phyloP scores from a whole-genome alignment of 2,888 invertebrate species.

The Sinodicranocentrus sp. region DNA sequence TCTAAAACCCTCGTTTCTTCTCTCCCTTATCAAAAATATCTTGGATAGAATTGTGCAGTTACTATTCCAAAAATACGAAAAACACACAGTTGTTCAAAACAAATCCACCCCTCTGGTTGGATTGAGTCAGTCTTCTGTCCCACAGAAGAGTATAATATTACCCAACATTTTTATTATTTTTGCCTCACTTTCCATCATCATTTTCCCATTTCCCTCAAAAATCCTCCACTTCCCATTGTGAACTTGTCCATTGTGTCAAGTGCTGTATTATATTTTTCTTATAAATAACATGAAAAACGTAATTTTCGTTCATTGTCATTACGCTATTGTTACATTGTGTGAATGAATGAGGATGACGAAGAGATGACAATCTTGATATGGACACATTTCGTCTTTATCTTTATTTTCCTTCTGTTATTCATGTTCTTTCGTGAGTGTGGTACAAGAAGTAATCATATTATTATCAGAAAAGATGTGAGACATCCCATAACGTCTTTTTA shows the following conservation, averaged over 20 bases:
- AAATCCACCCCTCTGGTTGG: neutral
- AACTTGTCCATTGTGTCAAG: slow-evolving; percentile 50
- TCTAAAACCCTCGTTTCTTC: slow-evolving; percentile 18
- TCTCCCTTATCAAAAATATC: neutral
- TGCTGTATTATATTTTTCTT: slow-evolving; percentile 30
- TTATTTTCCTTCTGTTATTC: slow-evolving; percentile 36
- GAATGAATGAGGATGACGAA: neutral
- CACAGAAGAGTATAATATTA: slow-evolving; percentile 15
- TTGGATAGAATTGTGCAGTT: neutral
- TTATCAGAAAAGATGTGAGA: slow-evolving; percentile 36
- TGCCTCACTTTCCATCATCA: slow-evolving; percentile 13
- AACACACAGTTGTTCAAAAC: too few species aligned
- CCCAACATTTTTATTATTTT: slow-evolving; percentile 36
- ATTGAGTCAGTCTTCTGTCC: neutral
- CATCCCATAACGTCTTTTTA: neutral
- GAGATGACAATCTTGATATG: slow-evolving; percentile 43
- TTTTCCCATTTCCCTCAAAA: neutral
- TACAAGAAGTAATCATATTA: slow-evolving; percentile 44
- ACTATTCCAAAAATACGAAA: neutral
- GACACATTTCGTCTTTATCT: slow-evolving; percentile 30
- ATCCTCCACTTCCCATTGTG: slow-evolving; percentile 44
- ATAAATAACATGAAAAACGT: slow-evolving; percentile 35
- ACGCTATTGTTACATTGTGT: slow-evolving; percentile 36
- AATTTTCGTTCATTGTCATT: slow-evolving; percentile 54
- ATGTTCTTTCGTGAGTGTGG: slow-evolving; percentile 6